Evolutionary conservation across 2,888 invertebrate genomes (phyloP).

Genomic region (Thecocarcelia acutangulata): DNA sequence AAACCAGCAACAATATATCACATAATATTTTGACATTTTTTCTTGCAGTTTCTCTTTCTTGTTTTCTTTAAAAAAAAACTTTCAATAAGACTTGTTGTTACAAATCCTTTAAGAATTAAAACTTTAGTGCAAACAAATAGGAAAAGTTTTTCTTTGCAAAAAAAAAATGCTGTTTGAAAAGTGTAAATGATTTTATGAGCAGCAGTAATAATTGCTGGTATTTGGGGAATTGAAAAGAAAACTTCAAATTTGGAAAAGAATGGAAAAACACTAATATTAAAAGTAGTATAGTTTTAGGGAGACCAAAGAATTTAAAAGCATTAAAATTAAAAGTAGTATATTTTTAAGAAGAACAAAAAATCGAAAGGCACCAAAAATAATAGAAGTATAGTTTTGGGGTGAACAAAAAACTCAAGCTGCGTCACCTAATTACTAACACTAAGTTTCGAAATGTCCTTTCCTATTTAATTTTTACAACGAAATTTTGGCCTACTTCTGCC

Average conservation of each 20-base stretch:
- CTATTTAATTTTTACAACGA: too few species aligned
- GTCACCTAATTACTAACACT: too few species aligned
- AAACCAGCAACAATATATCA: background rate
- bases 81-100: background rate
- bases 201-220: background rate
- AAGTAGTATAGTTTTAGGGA: conserved; percentile 6
- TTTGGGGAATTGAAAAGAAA: background rate
- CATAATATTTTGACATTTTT: conserved; percentile 1
- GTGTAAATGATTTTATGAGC: conserved; percentile 5
- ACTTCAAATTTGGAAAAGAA: background rate
- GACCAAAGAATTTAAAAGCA: background rate
- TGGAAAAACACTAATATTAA: background rate
- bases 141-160: background rate
- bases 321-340: background rate
- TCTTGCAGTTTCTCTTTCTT: background rate
- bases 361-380: background rate
- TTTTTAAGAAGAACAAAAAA: too few species aligned
- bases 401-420: too few species aligned
- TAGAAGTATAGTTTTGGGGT: too few species aligned
- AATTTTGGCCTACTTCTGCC: too few species aligned
- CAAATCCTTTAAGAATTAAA: conserved; percentile 13
- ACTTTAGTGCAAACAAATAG: background rate
- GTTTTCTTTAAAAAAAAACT: background rate
- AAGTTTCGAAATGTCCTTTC: too few species aligned
- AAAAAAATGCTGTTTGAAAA: conserved; percentile 1